Evolutionary conservation across 2,797 vertebrate species (phyloP).

Genomic region (Diceros bicornis): DNA sequence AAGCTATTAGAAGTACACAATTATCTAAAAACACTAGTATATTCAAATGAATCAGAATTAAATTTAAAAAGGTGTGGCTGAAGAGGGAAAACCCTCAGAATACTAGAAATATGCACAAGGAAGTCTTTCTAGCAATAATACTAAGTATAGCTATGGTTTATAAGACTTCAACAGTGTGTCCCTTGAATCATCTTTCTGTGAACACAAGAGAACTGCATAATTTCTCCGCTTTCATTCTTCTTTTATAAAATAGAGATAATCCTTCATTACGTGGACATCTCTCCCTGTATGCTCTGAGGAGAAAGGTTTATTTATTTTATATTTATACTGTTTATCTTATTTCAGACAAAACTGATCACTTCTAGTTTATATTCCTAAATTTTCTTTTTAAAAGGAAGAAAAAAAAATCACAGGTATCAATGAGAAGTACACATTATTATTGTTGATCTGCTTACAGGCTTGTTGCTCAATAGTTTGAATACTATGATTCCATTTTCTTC

Average conservation of each 20-base stretch:
- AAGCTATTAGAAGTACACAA: slow-evolving; percentile 40
- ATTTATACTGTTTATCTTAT: slow-evolving; percentile 29
- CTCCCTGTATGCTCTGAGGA: background rate
- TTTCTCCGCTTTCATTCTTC: background rate
- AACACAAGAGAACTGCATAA: background rate
- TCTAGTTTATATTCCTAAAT: slow-evolving; percentile 40
- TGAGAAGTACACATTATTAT: background rate
- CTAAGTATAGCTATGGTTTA: background rate
- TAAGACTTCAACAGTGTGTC: background rate
- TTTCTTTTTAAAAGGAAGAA: background rate
- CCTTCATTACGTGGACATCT: slow-evolving; percentile 10
- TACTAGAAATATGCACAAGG: slow-evolving; percentile 34
- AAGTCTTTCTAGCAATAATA: slow-evolving; percentile 35
- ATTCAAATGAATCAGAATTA: slow-evolving; percentile 40
- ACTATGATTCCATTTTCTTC: slow-evolving; percentile 77
- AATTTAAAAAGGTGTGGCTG: background rate
- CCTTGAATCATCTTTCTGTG: background rate
- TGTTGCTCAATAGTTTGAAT: slow-evolving; percentile 35
- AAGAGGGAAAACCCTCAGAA: slow-evolving; percentile 31
- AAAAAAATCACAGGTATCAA: background rate
- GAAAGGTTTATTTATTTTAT: background rate
- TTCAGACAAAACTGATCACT: slow-evolving; percentile 62
- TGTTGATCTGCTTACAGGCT: background rate
- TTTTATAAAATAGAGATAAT: slow-evolving; percentile 31
- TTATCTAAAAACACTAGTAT: slow-evolving; percentile 35